Base-by-base conservation (phyloP, 2,888 invertebrate genomes). In the Clanis bilineata region DNA sequence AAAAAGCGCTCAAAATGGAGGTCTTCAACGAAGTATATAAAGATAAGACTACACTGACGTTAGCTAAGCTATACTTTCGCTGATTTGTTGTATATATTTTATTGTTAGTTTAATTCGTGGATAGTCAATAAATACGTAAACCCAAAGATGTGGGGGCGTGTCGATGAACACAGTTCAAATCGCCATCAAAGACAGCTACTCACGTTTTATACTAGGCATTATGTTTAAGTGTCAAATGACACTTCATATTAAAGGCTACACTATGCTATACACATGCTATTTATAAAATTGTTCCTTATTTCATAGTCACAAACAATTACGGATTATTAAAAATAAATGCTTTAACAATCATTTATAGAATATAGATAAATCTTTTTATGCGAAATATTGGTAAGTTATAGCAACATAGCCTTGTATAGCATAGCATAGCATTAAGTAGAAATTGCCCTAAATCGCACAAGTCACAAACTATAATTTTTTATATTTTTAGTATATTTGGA, bases 401-500 rank as follows among this genome's bases (percentile, higher is more conserved):
- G n/a, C 18, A 41, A 41, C 15, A 12, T 44, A 51, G 51, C 51
- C 32, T 18, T 32, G 51, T 32, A 28, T 51, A 51, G 51, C 32
- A 41, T 41, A 41, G 15, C 45, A 12, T 47, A 47, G 47, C 47
- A 2, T 51, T 32, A 10, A 23, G 28, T 28, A 28, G 32, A 51
- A 58, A 9, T 22, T 39, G 22, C 43, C 15, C 32, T 36, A 55
- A 44, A 22, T 18, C 15, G 28, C 28, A 18, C 9, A 51, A 51
- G 51, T 51, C 51, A 51, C 51, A 51, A 43, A 36, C 12, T 32
- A 23, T 39, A 7, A 41, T 57, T 59, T n/a, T n/a, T n/a, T n/a
- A n/a, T 38, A 38, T 58, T 56, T 51, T 59, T 54, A 56, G 59
- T 62, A 61, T 66, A 39, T 51, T 51, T 70, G 69, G 39, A 36